These are phyloP conservation scores for Pterocles orientalis DNA, from an alignment of 2,113 vertebrate species.

Conservation along the genomic window DNA sequence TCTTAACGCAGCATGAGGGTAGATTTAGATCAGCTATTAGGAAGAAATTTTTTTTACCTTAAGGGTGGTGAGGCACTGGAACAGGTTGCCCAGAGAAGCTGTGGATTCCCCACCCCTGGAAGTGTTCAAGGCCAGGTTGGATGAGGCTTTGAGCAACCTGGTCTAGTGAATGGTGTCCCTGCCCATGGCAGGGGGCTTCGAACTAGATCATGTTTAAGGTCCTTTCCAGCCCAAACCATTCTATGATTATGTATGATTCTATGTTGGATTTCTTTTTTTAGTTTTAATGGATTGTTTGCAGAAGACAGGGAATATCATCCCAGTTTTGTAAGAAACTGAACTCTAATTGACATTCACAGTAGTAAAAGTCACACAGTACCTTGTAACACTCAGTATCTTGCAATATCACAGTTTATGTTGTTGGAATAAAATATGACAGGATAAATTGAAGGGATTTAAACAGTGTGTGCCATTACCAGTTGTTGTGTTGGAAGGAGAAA, in stretches of 20 bases:
- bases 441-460: constrained; percentile 32
- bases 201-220: no score
- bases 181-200: no score
- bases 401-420: constrained; percentile 41
- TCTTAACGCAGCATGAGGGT: neutral
- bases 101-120: no score
- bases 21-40: no score
- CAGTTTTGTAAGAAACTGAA: constrained; percentile 24
- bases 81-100: no score
- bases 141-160: no score
- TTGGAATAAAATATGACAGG: constrained; percentile 47
- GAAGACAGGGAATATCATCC: neutral
- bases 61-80: no score
- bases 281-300: neutral
- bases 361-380: constrained; percentile 13
- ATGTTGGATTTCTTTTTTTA: neutral
- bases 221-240: no score
- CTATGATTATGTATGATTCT: no score
- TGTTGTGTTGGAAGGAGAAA: constrained; percentile 20
- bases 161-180: no score
- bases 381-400: constrained; percentile 28
- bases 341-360: neutral
- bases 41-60: no score
- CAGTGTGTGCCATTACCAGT: neutral
- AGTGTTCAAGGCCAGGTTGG: no score